A percentile compares a stretch with the other conserved stretches of the same genome.
phyloP scores from a whole-genome alignment of 2,797 vertebrate species.

The Enteromius trimaculatus region DNA sequence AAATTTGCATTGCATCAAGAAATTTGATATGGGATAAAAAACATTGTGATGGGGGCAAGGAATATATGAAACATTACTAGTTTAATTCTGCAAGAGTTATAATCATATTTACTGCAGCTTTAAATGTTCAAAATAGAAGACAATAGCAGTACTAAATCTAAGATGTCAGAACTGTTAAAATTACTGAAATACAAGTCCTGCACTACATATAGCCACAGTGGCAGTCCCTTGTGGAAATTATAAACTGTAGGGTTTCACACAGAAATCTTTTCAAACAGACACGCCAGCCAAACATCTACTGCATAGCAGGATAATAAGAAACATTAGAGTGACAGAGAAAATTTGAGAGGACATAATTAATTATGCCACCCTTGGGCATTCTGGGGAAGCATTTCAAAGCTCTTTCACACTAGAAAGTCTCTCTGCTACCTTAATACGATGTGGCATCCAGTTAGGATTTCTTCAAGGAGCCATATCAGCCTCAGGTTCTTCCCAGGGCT shows the following conservation, averaged over 20 bases:
- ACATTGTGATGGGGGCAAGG: no score
- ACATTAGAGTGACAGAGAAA: conserved; percentile 67
- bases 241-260: conserved; percentile 51
- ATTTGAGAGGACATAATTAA: conserved; percentile 73
- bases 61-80: neutral
- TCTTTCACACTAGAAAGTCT: conserved; percentile 60
- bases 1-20: no score
- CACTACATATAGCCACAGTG: neutral
- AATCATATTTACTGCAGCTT: no score
- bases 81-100: neutral
- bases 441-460: conserved; percentile 60
- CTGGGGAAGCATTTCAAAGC: conserved; percentile 61
- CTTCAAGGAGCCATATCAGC: conserved; percentile 56
- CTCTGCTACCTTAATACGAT: conserved; percentile 65
- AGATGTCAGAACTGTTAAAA: neutral
- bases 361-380: conserved; percentile 66
- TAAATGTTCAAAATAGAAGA: neutral
- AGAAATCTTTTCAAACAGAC: conserved; percentile 27
- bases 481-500: conserved; percentile 61
- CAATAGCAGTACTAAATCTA: neutral
- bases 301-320: conserved; percentile 48
- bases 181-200: neutral
- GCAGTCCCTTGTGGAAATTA: conserved; percentile 13
- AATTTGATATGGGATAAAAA: no score
- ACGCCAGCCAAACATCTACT: conserved; percentile 19